Evolutionary conservation across 2,113 vertebrate species (phyloP).

Genomic region (Bos javanicus): DNA sequence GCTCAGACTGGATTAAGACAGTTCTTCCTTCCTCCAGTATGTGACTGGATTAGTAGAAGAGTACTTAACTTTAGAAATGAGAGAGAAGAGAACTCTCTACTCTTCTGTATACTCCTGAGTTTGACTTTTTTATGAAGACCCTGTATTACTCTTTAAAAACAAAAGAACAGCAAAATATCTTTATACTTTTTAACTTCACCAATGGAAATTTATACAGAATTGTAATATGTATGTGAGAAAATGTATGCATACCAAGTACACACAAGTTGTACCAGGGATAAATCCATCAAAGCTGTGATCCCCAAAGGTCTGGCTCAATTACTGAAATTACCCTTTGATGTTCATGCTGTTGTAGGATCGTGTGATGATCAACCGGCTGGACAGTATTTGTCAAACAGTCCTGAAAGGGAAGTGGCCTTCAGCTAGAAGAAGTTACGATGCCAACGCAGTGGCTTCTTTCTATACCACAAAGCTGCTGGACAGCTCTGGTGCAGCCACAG

Average conservation of each 20-base stretch:
- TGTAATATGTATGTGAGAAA: background rate
- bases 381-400: constrained; percentile 98
- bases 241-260: background rate
- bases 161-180: background rate
- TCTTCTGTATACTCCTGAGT: background rate
- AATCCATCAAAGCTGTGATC: background rate
- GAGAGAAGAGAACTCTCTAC: background rate
- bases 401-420: constrained; percentile 98
- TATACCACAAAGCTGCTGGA: constrained; percentile 98
- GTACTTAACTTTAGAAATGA: background rate
- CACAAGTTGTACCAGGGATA: background rate
- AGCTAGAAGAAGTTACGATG: constrained; percentile 90
- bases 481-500: constrained; percentile 84
- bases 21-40: background rate
- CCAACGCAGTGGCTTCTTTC: constrained; percentile 92
- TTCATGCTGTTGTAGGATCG: constrained; percentile 86
- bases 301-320: background rate
- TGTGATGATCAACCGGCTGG: constrained; percentile 97
- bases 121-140: background rate
- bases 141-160: background rate
- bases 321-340: background rate
- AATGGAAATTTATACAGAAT: background rate
- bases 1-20: background rate
- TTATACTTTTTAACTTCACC: background rate
- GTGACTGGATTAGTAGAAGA: background rate